A percentile compares a stretch with the other conserved stretches of the same genome.
Evolutionary conservation across 2,797 vertebrate species (phyloP).

Genomic region (Clarias fuscus): DNA sequence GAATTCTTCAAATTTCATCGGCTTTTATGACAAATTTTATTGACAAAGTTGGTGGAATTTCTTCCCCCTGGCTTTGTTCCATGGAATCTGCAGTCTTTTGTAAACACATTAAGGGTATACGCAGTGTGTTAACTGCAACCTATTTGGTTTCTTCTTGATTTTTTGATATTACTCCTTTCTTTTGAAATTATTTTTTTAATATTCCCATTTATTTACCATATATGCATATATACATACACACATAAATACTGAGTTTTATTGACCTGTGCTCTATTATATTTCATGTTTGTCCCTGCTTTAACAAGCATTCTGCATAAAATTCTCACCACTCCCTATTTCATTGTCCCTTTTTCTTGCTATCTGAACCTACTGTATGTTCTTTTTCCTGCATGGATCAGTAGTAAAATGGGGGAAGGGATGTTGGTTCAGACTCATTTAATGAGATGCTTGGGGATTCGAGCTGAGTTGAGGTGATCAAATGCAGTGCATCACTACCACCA

Average conservation of each 20-base stretch:
- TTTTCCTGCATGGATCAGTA: slow-evolving; percentile 43
- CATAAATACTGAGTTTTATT: slow-evolving; percentile 45
- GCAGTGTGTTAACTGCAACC: slow-evolving; percentile 51
- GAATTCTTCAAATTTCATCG: slow-evolving; percentile 3
- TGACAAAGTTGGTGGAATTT: neutral
- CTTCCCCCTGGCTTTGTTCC: slow-evolving; percentile 33
- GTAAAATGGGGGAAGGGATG: slow-evolving; percentile 59
- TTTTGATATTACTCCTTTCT: no score
- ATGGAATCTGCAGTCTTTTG: slow-evolving; percentile 22
- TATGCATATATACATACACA: neutral
- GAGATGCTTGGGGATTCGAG: slow-evolving; percentile 73
- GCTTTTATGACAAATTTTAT: slow-evolving; percentile 5
- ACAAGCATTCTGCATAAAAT: neutral
- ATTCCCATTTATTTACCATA: neutral
- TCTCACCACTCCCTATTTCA: slow-evolving; percentile 35
- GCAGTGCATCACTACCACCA: slow-evolving; percentile 45
- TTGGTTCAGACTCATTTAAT: slow-evolving; percentile 72
- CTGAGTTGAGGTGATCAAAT: slow-evolving; percentile 65
- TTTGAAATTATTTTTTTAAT: neutral
- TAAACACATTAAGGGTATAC: slow-evolving; percentile 28
- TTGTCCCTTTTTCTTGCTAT: slow-evolving; percentile 19
- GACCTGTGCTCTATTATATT: neutral
- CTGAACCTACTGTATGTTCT: neutral
- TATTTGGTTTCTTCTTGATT: slow-evolving; percentile 9
- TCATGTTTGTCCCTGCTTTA: slow-evolving; percentile 12